Percentiles rank a stretch among this genome's conserved stretches.
These are phyloP conservation scores for Riptortus pedestris DNA, from an alignment of 1,140 invertebrate species.

Conservation along the genomic window DNA sequence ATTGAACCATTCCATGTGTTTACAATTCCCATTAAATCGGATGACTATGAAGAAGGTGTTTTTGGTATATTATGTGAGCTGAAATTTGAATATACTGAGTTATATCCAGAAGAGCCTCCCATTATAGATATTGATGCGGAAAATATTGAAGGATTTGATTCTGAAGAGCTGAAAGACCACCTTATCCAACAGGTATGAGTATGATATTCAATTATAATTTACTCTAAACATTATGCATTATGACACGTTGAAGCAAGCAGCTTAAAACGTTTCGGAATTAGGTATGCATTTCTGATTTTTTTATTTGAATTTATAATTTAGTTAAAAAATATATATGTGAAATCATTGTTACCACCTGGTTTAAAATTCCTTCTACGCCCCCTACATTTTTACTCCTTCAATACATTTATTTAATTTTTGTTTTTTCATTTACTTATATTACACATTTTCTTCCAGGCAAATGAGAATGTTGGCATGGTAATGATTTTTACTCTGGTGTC, in stretches of 20 bases:
- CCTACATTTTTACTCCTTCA: no score
- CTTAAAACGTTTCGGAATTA: no score
- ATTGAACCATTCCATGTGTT: constrained; percentile 47
- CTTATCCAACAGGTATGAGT: constrained; percentile 52
- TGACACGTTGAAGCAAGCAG: no score
- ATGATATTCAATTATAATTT: neutral
- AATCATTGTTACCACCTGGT: no score
- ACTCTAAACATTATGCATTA: neutral
- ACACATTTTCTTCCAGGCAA: constrained; percentile 45
- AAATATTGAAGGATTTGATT: constrained; percentile 64
- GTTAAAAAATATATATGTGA: no score
- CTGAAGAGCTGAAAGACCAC: constrained; percentile 54
- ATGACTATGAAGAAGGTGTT: constrained; percentile 37
- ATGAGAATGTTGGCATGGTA: constrained; percentile 89
- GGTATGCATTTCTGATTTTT: neutral
- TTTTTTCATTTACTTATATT: no score
- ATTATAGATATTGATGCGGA: constrained; percentile 65
- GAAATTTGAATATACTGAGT: constrained; percentile 74
- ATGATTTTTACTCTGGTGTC: constrained; percentile 96
- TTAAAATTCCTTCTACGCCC: no score
- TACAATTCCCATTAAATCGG: constrained; percentile 39
- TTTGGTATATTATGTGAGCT: constrained; percentile 35
- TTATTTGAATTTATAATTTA: constrained; percentile 1
- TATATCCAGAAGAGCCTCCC: constrained; percentile 80
- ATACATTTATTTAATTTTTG: no score